Conservation (phyloP, 2,797 vertebrate genomes). For the Ceryle rudis region DNA sequence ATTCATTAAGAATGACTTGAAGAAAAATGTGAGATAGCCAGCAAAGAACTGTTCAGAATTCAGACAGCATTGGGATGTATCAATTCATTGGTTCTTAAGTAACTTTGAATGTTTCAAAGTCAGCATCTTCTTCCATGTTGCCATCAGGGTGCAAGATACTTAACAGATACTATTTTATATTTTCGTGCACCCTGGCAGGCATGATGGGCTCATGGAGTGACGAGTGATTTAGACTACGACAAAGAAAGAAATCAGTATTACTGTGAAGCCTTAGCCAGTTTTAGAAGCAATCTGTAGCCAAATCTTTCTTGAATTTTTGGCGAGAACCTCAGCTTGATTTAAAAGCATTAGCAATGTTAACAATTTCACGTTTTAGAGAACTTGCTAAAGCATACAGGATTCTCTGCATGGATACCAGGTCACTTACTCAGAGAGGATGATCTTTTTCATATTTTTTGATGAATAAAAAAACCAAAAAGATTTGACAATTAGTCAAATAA, state of each 20-base stretch:
- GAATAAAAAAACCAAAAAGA: neutral
- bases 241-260: neutral
- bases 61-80: neutral
- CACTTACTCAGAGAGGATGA: neutral
- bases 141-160: neutral
- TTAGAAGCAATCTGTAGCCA: conserved; percentile 30
- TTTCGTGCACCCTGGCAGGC: neutral
- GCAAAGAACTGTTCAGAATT: neutral
- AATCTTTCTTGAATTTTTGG: neutral
- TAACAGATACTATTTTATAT: neutral
- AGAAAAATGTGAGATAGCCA: neutral
- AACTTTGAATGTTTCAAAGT: neutral
- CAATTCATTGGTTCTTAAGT: neutral
- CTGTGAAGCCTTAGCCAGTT: neutral
- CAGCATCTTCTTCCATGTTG: neutral
- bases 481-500: neutral
- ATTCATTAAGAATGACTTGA: neutral
- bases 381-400: neutral
- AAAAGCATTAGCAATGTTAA: conserved; percentile 19
- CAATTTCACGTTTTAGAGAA: conserved; percentile 3
- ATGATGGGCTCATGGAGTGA: neutral
- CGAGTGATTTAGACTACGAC: neutral
- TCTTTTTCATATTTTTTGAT: neutral
- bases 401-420: neutral
- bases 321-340: conserved; percentile 24